Evolutionary conservation across 2,888 invertebrate species (phyloP).

Genomic region (Tethea ocularis): DNA sequence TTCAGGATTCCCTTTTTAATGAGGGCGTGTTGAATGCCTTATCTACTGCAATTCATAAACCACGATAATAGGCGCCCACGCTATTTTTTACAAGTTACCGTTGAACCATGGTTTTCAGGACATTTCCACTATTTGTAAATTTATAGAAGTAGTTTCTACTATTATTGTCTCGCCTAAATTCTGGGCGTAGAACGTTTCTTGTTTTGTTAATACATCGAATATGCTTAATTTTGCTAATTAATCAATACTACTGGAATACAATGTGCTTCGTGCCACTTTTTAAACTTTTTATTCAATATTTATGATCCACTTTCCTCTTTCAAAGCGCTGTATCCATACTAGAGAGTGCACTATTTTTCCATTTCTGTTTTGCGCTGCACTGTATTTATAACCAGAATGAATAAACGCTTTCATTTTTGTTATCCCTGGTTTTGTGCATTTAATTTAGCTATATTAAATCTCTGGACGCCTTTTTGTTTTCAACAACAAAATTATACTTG

Average conservation of each 20-base stretch:
- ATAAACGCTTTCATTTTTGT: neutral
- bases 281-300: constrained; percentile 49
- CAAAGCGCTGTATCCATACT: constrained; percentile 39
- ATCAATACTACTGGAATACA: constrained; percentile 17
- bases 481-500: neutral
- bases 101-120: constrained; percentile 39
- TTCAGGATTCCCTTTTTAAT: constrained; percentile 57
- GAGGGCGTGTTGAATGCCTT: constrained; percentile 66
- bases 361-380: constrained; percentile 26
- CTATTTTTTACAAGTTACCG: constrained; percentile 46
- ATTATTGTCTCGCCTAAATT: constrained; percentile 28
- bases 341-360: constrained; percentile 34
- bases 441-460: neutral
- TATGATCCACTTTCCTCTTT: constrained; percentile 45
- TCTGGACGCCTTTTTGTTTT: neutral
- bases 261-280: constrained; percentile 30
- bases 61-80: constrained; percentile 49
- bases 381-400: constrained; percentile 1
- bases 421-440: constrained; percentile 2
- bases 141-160: constrained; percentile 32
- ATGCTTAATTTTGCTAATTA: neutral
- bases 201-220: neutral
- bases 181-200: neutral
- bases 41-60: constrained; percentile 66
- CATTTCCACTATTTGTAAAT: constrained; percentile 35